Conservation (phyloP, 2,113 vertebrate species). For the Bubo blakistoni region DNA sequence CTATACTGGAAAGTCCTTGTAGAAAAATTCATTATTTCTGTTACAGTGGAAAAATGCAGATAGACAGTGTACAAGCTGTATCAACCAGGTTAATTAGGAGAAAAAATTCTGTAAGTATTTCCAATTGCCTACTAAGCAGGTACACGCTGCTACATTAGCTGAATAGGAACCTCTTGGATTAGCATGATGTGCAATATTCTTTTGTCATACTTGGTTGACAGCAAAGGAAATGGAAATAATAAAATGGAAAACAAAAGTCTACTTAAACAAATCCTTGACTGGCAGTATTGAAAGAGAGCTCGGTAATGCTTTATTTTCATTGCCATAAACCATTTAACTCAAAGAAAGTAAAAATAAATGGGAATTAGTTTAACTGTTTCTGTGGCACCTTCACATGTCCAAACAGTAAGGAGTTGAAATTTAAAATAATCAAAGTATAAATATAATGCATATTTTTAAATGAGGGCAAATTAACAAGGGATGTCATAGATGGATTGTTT, state of each 20-base stretch:
- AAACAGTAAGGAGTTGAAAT: background rate
- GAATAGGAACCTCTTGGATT: constrained; percentile 12
- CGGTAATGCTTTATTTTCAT: background rate
- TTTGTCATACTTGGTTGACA: background rate
- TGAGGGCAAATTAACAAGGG: background rate
- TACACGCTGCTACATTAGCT: background rate
- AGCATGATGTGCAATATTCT: background rate
- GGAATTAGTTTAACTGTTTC: background rate
- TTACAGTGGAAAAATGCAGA: background rate
- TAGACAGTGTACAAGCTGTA: background rate
- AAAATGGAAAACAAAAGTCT: background rate
- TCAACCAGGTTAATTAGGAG: background rate
- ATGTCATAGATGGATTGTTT: background rate
- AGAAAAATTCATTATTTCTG: background rate
- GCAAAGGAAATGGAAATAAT: background rate
- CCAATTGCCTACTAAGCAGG: background rate
- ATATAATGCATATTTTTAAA: background rate
- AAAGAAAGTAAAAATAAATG: background rate
- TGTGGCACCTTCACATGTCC: background rate
- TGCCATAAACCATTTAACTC: background rate
- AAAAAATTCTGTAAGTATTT: background rate
- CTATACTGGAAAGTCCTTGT: background rate
- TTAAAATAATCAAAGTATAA: background rate
- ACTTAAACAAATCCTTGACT: background rate
- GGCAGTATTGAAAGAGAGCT: background rate